Percentiles rank a stretch among this genome's conserved stretches.
Conservation (phyloP, 2,888 invertebrate genomes). For the Drosophila barbarae region DNA sequence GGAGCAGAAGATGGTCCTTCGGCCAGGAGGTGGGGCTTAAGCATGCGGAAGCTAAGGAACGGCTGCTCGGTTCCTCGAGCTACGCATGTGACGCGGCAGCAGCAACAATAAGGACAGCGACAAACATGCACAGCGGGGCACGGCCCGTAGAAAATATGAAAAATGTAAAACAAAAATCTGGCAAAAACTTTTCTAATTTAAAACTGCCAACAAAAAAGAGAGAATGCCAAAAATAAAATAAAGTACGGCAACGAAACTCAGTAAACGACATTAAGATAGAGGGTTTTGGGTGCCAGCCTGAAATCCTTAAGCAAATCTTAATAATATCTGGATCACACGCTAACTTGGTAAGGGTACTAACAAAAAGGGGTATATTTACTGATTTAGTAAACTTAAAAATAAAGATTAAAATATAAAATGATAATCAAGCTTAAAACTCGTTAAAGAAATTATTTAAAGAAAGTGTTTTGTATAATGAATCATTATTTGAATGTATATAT, state of each 20-base stretch:
- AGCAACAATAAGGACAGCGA: conserved; percentile 52
- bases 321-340: conserved; percentile 55
- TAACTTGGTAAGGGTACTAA: neutral
- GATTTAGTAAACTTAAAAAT: neutral
- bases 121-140: conserved; percentile 60
- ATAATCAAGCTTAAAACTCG: neutral
- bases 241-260: conserved; percentile 55
- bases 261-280: conserved; percentile 45
- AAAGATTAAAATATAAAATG: neutral
- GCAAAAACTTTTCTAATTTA: conserved; percentile 73
- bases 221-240: conserved; percentile 43
- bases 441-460: neutral
- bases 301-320: conserved; percentile 58
- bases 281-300: conserved; percentile 34
- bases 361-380: neutral
- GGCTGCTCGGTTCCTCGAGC: conserved; percentile 22
- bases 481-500: no score
- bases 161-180: conserved; percentile 74
- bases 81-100: conserved; percentile 62
- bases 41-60: neutral
- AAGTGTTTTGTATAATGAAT: neutral
- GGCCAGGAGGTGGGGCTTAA: conserved; percentile 7
- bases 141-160: conserved; percentile 73
- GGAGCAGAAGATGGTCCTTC: neutral
- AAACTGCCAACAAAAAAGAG: conserved; percentile 70